A percentile compares a stretch with the other conserved stretches of the same genome.
Evolutionary conservation across 2,797 vertebrate genomes (phyloP).

Genomic region (Silurus lanzhouensis): DNA sequence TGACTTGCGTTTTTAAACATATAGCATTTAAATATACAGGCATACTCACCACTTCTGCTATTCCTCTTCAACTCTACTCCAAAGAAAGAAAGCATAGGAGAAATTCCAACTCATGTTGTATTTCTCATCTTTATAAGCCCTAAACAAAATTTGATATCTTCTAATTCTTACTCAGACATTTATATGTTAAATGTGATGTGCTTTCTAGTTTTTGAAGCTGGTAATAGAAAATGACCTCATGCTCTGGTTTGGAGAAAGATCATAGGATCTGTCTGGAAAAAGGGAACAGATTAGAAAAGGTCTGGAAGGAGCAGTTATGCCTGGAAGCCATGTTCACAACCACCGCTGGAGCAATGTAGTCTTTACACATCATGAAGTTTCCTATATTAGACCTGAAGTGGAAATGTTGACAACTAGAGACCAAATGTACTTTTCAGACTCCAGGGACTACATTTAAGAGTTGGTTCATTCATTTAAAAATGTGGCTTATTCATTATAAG

Average conservation of each 20-base stretch:
- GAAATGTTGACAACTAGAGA: slow-evolving; percentile 54
- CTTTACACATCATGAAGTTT: slow-evolving; percentile 48
- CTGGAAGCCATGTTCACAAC: slow-evolving; percentile 68
- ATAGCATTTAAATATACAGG: slow-evolving; percentile 2
- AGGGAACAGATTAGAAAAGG: slow-evolving; percentile 42
- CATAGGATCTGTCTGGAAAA: slow-evolving; percentile 58
- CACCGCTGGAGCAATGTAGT: slow-evolving; percentile 63
- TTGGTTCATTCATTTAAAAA: background rate
- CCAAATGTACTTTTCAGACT: slow-evolving; percentile 25
- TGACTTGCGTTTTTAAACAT: background rate
- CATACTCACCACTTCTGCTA: slow-evolving; percentile 35
- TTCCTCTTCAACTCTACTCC: slow-evolving; percentile 50
- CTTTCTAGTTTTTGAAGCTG: slow-evolving; percentile 54
- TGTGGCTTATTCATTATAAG: background rate
- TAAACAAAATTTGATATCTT: background rate
- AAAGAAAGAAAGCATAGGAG: slow-evolving; percentile 37
- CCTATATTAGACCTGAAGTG: slow-evolving; percentile 55
- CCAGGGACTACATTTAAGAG: background rate
- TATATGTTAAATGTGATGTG: slow-evolving; percentile 47
- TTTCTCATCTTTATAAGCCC: background rate
- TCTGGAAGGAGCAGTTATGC: slow-evolving; percentile 51
- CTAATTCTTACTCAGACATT: background rate
- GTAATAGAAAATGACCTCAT: slow-evolving; percentile 67
- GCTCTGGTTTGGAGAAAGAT: slow-evolving; percentile 52
- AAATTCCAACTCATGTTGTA: slow-evolving; percentile 15